Evolutionary conservation across 2,797 vertebrate genomes (phyloP), one percentile per base, ranked within the genome.

Genomic region (Siniperca obscura): DNA sequence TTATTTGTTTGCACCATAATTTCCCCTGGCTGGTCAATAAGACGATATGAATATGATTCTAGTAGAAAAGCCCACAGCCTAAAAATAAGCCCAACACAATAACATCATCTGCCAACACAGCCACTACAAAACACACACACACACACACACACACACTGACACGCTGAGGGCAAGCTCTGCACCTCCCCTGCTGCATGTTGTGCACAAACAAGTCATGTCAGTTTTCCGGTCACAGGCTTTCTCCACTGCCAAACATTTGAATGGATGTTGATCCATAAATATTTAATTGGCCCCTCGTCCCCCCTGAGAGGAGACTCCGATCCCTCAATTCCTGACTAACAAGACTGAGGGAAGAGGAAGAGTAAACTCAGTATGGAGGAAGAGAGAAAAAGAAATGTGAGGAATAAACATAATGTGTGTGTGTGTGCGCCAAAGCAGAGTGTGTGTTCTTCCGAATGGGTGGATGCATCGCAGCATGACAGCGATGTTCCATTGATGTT

Each of bases 191-290:
- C 86, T 78, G 74, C 87, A 82, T 74, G 76, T 80, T 88, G 75
- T 79, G 76, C 78, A 89, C 81, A 92, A 93, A 87, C 90, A 91
- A 86, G 80, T 84, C 82, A 75, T 91, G 90, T 88, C 87, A 85
- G 56, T 70, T 90, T 91, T 91, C 83, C 76, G 84, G 92, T 93
- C 93, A 92, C 83, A 78, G 82, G 60, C 62, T 86, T 75, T 72
- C 78, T 80, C 84, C 76, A 68, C 83, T 86, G 83, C 82, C 75
- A 85, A 93, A 89, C 90, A 93, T 89, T 87, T 88, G 78, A 90
- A 92, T 90, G 89, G 87, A 93, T 91, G 87, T 88, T 93, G 93
- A 93, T 89, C 91, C 91, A 92, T 93, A 91, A 93, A 93, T 93
- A 93, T 94, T 94, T 92, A 92, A 94, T 94, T 93, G 88, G 70